Evolutionary conservation across 2,113 vertebrate genomes (phyloP).

Genomic region (Rhineura floridana): DNA sequence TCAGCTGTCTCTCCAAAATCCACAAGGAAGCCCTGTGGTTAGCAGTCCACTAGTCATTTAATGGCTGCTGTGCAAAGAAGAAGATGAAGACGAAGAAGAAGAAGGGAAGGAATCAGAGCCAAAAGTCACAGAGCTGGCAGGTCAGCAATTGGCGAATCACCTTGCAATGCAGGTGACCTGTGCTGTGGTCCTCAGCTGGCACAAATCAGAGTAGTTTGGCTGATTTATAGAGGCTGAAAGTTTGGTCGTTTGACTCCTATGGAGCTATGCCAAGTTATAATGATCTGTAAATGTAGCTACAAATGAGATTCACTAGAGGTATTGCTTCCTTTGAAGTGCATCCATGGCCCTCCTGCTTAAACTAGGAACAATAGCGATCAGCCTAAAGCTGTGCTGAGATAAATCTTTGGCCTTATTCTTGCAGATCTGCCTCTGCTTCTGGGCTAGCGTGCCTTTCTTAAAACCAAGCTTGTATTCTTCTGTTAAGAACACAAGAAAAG

Average conservation of each 20-base stretch:
- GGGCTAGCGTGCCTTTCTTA: too few species aligned
- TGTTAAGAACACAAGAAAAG: too few species aligned
- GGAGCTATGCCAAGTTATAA: constrained; percentile 28
- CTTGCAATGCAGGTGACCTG: constrained; percentile 62
- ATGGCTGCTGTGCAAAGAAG: constrained; percentile 48
- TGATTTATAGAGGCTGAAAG: constrained; percentile 36
- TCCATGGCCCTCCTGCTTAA: neutral
- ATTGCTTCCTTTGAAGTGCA: neutral
- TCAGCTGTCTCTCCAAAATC: neutral
- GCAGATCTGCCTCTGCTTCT: neutral
- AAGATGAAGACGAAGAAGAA: constrained; percentile 54
- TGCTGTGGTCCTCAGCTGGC: constrained; percentile 56
- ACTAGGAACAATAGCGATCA: neutral
- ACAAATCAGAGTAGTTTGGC: constrained; percentile 50
- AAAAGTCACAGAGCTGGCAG: constrained; percentile 41
- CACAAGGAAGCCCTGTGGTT: constrained; percentile 16
- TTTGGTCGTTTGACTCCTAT: constrained; percentile 19
- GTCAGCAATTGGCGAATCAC: constrained; percentile 55
- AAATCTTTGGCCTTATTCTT: neutral
- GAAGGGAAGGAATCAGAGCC: constrained; percentile 63
- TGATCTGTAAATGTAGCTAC: constrained; percentile 29
- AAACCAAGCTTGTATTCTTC: too few species aligned
- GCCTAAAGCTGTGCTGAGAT: neutral
- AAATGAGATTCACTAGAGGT: neutral
- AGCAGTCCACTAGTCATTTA: constrained; percentile 69